These are phyloP conservation scores for Stichopus chloronotus DNA, from an alignment of 35 echinoderm and acorn worm genomes.

Conservation along the genomic window DNA sequence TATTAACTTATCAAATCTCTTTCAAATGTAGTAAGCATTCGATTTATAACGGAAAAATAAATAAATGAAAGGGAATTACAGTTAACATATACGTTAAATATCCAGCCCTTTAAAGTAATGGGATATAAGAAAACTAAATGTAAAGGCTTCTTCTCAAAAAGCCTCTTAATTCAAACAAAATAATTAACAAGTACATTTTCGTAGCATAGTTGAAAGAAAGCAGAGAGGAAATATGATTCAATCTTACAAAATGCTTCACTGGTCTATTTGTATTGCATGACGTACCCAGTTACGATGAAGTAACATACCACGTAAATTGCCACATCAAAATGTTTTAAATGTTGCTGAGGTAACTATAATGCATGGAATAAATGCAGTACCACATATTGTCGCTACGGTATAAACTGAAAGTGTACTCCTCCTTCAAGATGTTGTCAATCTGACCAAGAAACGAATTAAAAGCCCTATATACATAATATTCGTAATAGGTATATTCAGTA, in stretches of 20 bases:
- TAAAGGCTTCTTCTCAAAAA: neutral
- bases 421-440: no score
- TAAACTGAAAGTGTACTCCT: neutral
- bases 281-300: conserved; percentile 2
- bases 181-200: neutral
- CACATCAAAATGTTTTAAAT: conserved; percentile 1
- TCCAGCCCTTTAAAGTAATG: neutral
- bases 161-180: neutral
- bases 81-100: neutral
- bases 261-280: neutral
- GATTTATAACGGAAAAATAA: neutral
- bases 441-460: no score
- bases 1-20: neutral
- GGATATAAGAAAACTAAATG: conserved; percentile 25
- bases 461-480: no score
- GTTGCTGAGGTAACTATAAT: neutral
- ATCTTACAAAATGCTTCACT: neutral
- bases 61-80: conserved; percentile 16
- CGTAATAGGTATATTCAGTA: no score
- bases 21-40: neutral
- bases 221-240: neutral
- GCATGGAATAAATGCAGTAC: conserved; percentile 14
- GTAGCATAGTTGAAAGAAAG: neutral
- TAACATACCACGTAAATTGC: neutral
- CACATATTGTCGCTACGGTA: neutral